These are phyloP conservation scores for Cerastis leucographa DNA, from an alignment of 2,888 invertebrate species.

Conservation along the genomic window DNA sequence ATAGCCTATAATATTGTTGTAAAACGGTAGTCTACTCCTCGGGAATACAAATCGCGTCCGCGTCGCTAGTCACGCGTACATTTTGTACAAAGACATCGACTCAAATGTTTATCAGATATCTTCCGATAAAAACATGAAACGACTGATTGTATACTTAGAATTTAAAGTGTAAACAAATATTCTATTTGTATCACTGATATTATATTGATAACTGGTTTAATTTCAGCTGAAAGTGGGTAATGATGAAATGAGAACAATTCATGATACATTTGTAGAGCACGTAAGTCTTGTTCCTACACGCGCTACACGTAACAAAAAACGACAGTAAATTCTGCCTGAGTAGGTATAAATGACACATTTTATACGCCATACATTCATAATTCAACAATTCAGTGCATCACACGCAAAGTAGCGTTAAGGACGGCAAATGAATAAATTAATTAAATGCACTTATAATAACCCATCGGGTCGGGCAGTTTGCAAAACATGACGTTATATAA, in stretches of 20 bases:
- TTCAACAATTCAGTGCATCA: conserved; percentile 20
- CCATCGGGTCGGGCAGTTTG: conserved; percentile 15
- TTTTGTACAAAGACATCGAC: conserved; percentile 77
- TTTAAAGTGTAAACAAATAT: conserved; percentile 69
- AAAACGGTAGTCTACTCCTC: background rate
- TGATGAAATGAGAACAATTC: conserved; percentile 18
- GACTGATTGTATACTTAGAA: conserved; percentile 80
- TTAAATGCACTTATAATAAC: conserved; percentile 16
- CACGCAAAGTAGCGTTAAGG: conserved; percentile 12
- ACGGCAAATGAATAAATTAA: conserved; percentile 17
- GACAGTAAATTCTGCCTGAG: background rate
- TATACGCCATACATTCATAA: conserved; percentile 22
- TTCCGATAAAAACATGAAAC: conserved; percentile 77
- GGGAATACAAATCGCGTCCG: conserved; percentile 21
- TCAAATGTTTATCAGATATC: conserved; percentile 75
- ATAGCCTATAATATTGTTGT: conserved; percentile 13
- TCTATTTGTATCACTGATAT: conserved; percentile 47
- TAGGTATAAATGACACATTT: background rate
- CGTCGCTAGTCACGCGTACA: conserved; percentile 46
- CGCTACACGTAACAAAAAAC: conserved; percentile 7
- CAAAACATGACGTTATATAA: conserved; percentile 17
- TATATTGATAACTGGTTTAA: conserved; percentile 42
- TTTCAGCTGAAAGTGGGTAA: conserved; percentile 42
- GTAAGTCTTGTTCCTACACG: background rate
- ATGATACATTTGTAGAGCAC: background rate